These are phyloP conservation scores for Cynodonichthys magdalenae DNA, from an alignment of 2,797 vertebrate genomes.

Conservation along the genomic window DNA sequence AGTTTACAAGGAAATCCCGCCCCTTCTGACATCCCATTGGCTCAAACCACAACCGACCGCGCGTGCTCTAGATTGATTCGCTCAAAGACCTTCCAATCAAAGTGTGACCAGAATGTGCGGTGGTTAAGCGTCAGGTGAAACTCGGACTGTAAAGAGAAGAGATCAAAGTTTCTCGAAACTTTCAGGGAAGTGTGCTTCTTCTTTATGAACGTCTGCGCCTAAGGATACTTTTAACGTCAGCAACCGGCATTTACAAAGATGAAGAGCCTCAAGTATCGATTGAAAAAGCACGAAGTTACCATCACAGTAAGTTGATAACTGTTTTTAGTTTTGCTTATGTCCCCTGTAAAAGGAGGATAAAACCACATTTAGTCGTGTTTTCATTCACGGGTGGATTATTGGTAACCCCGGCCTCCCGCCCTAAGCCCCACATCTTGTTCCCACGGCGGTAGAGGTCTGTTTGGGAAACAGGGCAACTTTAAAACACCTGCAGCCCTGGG, in stretches of 20 bases:
- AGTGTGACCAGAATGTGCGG: constrained; percentile 50
- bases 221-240: constrained; percentile 19
- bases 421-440: constrained; percentile 29
- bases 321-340: constrained; percentile 19
- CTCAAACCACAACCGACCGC: not conserved
- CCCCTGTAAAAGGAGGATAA: not conserved
- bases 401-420: constrained; percentile 10
- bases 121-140: constrained; percentile 83
- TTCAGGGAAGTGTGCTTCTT: not conserved
- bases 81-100: constrained; percentile 29
- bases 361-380: not conserved
- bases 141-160: constrained; percentile 48
- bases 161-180: constrained; percentile 50
- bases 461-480: constrained; percentile 12
- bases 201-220: constrained; percentile 15
- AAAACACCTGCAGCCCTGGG: constrained; percentile 52
- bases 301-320: constrained; percentile 83
- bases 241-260: constrained; percentile 57
- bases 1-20: constrained; percentile 77
- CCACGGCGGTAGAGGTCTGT: constrained; percentile 33
- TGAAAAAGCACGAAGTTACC: constrained; percentile 88
- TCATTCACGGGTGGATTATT: not conserved
- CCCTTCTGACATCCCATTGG: constrained; percentile 60
- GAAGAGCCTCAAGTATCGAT: constrained; percentile 88
- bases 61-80: constrained; percentile 53